Evolutionary conservation across 2,888 invertebrate species (phyloP), one percentile per base, ranked within the genome.

Genomic region (Drosophila mimetica): DNA sequence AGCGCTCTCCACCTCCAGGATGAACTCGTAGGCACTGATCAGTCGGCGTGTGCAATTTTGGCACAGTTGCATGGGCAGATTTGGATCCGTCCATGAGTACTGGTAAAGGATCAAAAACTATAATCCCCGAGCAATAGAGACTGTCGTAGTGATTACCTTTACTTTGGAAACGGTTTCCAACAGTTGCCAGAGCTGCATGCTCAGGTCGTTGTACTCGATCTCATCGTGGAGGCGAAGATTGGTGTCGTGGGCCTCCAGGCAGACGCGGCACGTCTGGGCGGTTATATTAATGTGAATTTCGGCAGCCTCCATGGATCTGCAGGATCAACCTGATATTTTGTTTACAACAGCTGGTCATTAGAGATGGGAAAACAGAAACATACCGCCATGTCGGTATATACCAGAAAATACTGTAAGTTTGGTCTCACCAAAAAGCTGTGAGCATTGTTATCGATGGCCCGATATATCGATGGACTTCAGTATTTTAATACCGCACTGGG

Each of bases 21-120:
- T 83, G 39, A 91, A 91, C 53, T 89, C 87, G 59, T 88, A 91
- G 1, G 90, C 88, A 18, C 74, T 79, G 4, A 90, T 71, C 3
- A 91, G 61, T 1, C 88, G 82, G 6, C 83, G 79, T 1, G 89
- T 89, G 51, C 91, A 91, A 3, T 72, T 76, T 3, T 74, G 70
- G 39, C 91, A 91, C 34, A 91, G 69, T 11, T 77, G 82, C 1
- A 70, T 75, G 0, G 91, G 90, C 14, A 78, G 73, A 20, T 63
- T 55, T 11, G 74, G 63, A 22, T 87, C 86, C 36, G 74, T 60
- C 39, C 74, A 65, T 13, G 46, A 58, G 50, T 83, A 75, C 90
- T 90, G 32, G 5, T 14, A 9, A 18, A 13, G 6, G 46, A 5
- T n/a, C 8, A 39, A 34, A 9, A 18, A 11, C 2, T 13, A 7